Percentiles rank a stretch among this genome's conserved stretches.
Evolutionary conservation across 2,797 vertebrate genomes (phyloP).

Genomic region (Allobates femoralis): DNA sequence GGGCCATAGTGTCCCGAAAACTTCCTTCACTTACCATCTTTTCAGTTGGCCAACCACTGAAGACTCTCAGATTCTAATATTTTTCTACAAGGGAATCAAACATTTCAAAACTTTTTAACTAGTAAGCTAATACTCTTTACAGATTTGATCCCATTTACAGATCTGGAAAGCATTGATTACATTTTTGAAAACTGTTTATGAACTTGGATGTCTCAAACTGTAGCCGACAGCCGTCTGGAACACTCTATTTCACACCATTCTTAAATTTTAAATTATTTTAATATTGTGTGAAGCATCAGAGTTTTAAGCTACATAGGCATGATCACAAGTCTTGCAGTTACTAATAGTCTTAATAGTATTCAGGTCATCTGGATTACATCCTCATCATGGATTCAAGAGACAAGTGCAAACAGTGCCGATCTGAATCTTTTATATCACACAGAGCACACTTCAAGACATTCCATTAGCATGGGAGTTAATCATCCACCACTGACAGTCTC

Average conservation of each 20-base stretch:
- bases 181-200: conserved; percentile 19
- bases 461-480: conserved; percentile 47
- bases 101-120: background rate
- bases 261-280: conserved; percentile 1
- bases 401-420: conserved; percentile 21
- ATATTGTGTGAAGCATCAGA: background rate
- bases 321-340: conserved; percentile 16
- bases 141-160: background rate
- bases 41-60: too few species aligned
- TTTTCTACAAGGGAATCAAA: background rate
- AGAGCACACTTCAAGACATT: conserved; percentile 40
- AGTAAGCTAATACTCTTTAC: background rate
- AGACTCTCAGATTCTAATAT: too few species aligned
- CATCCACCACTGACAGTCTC: conserved; percentile 10
- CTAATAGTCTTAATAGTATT: conserved; percentile 49
- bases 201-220: background rate
- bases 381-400: conserved; percentile 27
- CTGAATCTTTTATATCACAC: conserved; percentile 37
- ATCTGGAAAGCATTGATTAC: conserved; percentile 8
- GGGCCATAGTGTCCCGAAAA: too few species aligned
- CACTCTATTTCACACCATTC: background rate
- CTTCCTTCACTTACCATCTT: too few species aligned
- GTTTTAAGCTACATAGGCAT: background rate
- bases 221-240: background rate
- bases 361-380: conserved; percentile 41